A percentile compares a stretch with the other conserved stretches of the same genome.
These are phyloP conservation scores for Acanthornis magna DNA, from an alignment of 2,797 vertebrate genomes.

Conservation along the genomic window DNA sequence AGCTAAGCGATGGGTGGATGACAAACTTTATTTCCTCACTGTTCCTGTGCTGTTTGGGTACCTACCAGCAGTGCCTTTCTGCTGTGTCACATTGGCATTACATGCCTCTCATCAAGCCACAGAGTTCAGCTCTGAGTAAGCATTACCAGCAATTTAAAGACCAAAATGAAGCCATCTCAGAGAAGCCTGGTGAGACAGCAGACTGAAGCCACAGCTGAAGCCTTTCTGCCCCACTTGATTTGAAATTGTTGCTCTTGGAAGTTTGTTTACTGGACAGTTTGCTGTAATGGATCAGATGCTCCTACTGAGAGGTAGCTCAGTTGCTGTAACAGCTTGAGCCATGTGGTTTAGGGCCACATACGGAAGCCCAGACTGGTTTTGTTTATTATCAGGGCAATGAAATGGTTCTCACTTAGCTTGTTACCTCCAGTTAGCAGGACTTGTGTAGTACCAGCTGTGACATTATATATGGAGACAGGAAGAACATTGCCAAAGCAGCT, in stretches of 20 bases:
- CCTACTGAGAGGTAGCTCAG: not conserved
- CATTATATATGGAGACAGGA: not conserved
- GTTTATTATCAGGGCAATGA: not conserved
- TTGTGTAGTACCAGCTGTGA: not conserved
- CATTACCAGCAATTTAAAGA: not conserved
- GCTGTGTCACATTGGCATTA: not conserved
- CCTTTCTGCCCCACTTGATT: not conserved
- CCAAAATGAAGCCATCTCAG: not conserved
- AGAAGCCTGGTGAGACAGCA: not conserved
- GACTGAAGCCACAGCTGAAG: not conserved
- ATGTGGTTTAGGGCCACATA: not conserved
- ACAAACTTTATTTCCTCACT: not conserved
- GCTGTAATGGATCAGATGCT: not conserved
- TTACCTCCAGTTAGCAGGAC: not conserved
- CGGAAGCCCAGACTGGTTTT: not conserved
- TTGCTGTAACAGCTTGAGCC: not conserved
- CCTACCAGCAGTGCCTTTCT: not conserved
- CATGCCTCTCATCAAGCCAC: fast-evolving
- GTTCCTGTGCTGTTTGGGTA: not conserved
- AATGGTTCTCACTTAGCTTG: not conserved
- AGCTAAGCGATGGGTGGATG: not conserved
- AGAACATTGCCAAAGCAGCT: not conserved
- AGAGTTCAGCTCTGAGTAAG: not conserved
- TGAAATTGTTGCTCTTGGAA: not conserved
- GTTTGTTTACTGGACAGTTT: not conserved